phyloP scores from a whole-genome alignment of 1,140 invertebrate genomes.

The Pogonus chalceus region DNA sequence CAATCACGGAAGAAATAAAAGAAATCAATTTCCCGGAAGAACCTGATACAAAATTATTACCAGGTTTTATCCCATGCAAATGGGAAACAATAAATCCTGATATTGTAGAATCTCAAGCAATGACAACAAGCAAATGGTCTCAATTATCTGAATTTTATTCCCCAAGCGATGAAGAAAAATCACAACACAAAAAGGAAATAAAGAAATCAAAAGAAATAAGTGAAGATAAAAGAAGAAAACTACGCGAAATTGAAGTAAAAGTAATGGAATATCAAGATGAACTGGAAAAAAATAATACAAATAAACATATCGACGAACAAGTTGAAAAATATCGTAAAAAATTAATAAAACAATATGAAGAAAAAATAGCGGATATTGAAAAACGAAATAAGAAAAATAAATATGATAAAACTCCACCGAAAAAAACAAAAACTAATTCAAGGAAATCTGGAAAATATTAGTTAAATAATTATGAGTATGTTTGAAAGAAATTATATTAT shows the following conservation, averaged over 20 bases:
- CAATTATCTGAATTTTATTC: constrained; percentile 20
- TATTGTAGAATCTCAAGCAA: constrained; percentile 71
- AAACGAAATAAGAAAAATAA: background rate
- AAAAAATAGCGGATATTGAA: no score
- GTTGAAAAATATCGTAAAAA: constrained; percentile 82
- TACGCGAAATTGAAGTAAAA: constrained; percentile 86
- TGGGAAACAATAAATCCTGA: constrained; percentile 90
- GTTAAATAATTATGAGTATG: no score
- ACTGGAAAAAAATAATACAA: constrained; percentile 72
- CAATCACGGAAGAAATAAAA: constrained; percentile 15
- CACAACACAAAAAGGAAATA: no score
- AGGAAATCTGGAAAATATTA: no score
- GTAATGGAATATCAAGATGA: constrained; percentile 92
- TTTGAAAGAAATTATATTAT: no score
- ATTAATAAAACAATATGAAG: constrained; percentile 38
- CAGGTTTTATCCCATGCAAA: constrained; percentile 73
- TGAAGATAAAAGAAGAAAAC: constrained; percentile 63
- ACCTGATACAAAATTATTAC: constrained; percentile 11
- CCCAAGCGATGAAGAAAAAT: constrained; percentile 31
- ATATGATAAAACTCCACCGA: no score
- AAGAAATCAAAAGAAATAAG: constrained; percentile 27
- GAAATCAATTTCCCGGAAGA: constrained; percentile 25
- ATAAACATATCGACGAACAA: constrained; percentile 66
- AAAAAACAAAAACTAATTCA: no score
- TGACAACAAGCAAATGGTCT: constrained; percentile 79